These are phyloP conservation scores for Pocillopora meandrina DNA, from an alignment of 92 coral and sea anemone species.

Conservation along the genomic window DNA sequence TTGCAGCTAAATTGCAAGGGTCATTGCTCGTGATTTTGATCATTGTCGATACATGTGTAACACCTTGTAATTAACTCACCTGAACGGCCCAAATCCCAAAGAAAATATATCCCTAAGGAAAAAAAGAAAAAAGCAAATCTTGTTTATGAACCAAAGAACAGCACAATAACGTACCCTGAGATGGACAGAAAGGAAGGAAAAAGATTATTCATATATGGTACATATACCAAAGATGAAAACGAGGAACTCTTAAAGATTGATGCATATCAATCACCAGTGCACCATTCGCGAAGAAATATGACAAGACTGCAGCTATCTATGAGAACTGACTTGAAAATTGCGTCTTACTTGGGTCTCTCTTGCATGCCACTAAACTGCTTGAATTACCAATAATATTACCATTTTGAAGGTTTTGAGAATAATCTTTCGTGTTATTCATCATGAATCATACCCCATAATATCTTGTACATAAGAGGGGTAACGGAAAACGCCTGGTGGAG, in stretches of 20 bases:
- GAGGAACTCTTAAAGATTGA: too few species aligned
- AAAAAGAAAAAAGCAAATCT: constrained; percentile 1
- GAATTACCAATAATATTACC: too few species aligned
- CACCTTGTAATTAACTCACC: constrained; percentile 51
- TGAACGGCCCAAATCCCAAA: constrained; percentile 97
- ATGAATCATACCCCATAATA: constrained; percentile 88
- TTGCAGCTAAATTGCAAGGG: background rate
- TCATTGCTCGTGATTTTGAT: background rate
- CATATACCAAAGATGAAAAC: too few species aligned
- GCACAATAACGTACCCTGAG: background rate
- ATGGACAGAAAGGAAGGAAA: background rate
- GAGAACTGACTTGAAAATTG: too few species aligned
- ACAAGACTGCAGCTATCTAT: too few species aligned
- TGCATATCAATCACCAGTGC: too few species aligned
- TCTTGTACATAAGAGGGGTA: constrained; percentile 97
- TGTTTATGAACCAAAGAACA: background rate
- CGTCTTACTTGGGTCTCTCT: too few species aligned
- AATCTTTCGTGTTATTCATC: background rate
- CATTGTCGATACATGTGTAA: background rate
- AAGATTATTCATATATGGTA: too few species aligned
- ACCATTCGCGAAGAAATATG: too few species aligned
- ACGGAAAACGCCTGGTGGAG: constrained; percentile 82
- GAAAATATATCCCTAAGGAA: constrained; percentile 82
- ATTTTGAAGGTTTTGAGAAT: too few species aligned
- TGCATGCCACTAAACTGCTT: too few species aligned